Conservation (phyloP, 1,140 invertebrate species). For the Wiebesia pumilae region DNA sequence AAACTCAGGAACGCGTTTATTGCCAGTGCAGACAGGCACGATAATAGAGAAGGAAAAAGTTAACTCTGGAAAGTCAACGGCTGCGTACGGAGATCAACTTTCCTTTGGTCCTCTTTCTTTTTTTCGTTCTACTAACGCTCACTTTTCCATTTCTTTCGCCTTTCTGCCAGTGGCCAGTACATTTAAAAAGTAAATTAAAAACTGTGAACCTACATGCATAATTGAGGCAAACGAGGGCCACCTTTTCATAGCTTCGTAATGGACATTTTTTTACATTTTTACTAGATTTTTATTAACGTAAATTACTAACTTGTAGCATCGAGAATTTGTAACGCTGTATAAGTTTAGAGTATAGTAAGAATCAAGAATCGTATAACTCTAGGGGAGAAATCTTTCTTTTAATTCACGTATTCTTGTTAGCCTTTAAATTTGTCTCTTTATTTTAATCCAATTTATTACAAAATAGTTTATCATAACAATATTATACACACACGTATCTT, state of each 20-base stretch:
- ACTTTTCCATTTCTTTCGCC: background rate
- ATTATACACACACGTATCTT: no score
- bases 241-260: background rate
- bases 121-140: background rate
- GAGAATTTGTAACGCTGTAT: background rate
- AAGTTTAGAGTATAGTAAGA: background rate
- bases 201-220: background rate
- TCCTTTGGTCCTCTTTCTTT: background rate
- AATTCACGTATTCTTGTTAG: background rate
- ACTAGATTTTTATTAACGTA: slow-evolving; percentile 16
- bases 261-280: slow-evolving; percentile 4
- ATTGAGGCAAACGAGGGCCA: background rate
- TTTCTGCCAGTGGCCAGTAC: slow-evolving; percentile 1
- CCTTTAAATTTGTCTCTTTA: background rate
- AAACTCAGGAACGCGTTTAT: slow-evolving; percentile 33
- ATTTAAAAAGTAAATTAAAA: slow-evolving; percentile 35
- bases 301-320: background rate
- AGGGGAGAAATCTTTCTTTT: background rate
- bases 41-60: background rate
- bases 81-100: background rate
- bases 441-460: background rate
- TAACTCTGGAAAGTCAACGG: background rate
- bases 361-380: background rate
- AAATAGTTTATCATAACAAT: background rate
- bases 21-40: background rate